phyloP scores from a whole-genome alignment of 2,888 invertebrate species.

The Phasia obesa region DNA sequence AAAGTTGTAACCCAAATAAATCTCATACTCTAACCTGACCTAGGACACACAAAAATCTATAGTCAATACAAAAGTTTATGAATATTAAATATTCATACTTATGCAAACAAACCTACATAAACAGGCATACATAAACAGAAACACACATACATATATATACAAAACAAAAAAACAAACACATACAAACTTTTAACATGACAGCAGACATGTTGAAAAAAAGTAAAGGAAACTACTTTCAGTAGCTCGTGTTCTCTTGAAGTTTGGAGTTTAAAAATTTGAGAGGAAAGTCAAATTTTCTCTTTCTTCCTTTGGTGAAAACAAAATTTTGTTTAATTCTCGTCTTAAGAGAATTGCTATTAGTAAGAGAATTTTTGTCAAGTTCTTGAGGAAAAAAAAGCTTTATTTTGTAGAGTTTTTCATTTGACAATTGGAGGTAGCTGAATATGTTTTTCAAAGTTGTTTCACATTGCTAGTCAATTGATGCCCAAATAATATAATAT shows the following conservation, averaged over 20 bases:
- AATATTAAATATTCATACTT: conserved; percentile 60
- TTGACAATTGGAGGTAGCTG: conserved; percentile 13
- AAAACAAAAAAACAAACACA: conserved; percentile 7
- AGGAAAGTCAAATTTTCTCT: neutral
- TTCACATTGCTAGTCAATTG: neutral
- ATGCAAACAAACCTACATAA: conserved; percentile 23
- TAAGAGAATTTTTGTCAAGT: neutral
- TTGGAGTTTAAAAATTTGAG: neutral
- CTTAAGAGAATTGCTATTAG: neutral
- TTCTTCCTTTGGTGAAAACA: neutral
- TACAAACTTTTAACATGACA: conserved; percentile 36
- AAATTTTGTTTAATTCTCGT: neutral
- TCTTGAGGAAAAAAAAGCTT: conserved; percentile 11
- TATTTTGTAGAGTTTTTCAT: conserved; percentile 45
- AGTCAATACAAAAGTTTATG: conserved; percentile 62
- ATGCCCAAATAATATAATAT: neutral
- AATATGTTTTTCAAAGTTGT: conserved; percentile 57
- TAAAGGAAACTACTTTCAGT: conserved; percentile 14
- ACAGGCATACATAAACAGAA: neutral
- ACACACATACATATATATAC: neutral
- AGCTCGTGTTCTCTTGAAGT: conserved; percentile 13
- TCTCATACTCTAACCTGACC: conserved; percentile 61
- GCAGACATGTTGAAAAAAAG: conserved; percentile 16
- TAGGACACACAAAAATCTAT: conserved; percentile 66
- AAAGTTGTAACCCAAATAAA: conserved; percentile 44